Evolutionary conservation across 2,797 vertebrate species (phyloP).

Genomic region (Aphelocoma californica): DNA sequence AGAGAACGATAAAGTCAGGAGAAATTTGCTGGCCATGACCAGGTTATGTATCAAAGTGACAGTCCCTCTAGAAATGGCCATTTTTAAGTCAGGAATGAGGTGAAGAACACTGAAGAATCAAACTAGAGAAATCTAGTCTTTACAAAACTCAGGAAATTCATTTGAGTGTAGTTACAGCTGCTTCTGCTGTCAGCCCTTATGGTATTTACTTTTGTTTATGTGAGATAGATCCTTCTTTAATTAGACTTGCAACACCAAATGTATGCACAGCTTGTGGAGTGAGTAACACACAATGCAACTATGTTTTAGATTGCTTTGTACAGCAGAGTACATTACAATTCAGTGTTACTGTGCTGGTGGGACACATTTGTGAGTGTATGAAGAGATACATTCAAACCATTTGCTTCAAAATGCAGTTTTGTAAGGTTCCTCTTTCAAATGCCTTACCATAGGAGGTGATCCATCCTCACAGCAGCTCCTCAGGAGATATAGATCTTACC

Average conservation of each 20-base stretch:
- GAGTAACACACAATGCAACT: background rate
- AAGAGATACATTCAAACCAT: background rate
- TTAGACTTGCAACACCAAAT: background rate
- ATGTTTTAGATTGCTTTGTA: background rate
- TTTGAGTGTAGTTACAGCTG: background rate
- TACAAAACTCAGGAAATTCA: background rate
- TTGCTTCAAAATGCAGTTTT: background rate
- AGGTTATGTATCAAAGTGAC: background rate
- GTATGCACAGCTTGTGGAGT: background rate
- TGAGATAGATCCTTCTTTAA: background rate
- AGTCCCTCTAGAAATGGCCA: background rate
- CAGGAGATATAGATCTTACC: background rate
- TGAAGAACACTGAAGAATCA: background rate
- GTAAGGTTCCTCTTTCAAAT: background rate
- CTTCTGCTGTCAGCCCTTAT: background rate
- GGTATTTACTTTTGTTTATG: slow-evolving; percentile 17
- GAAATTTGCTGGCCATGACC: background rate
- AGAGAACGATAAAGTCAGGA: background rate
- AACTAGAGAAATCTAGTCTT: background rate
- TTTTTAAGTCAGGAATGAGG: background rate
- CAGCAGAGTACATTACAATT: background rate
- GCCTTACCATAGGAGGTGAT: background rate
- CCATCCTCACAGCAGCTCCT: background rate
- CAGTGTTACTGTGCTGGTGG: background rate
- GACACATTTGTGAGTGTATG: background rate